Conservation (phyloP, 2,888 invertebrate species). For the Drosophila stalkeri region DNA sequence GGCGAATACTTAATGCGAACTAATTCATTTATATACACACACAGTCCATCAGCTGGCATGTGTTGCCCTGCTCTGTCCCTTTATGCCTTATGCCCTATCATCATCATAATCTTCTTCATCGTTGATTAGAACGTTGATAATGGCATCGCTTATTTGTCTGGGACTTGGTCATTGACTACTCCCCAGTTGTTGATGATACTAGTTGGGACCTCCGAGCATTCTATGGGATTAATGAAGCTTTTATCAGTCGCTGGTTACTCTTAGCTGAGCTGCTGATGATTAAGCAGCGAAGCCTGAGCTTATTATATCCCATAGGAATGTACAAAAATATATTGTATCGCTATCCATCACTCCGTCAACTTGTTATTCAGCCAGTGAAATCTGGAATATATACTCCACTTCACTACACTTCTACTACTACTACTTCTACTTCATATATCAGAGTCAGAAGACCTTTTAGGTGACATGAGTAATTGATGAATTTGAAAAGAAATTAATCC, state of each 20-base stretch:
- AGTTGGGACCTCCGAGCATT: conserved; percentile 44
- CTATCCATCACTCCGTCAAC: background rate
- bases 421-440: background rate
- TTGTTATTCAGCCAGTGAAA: background rate
- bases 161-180: conserved; percentile 27
- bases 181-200: conserved; percentile 49
- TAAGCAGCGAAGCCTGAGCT: background rate
- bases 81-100: conserved; percentile 27
- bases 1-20: conserved; percentile 77
- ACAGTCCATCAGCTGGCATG: conserved; percentile 36
- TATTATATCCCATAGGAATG: background rate
- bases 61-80: conserved; percentile 11
- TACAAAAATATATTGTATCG: background rate
- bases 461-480: background rate
- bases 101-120: conserved; percentile 45
- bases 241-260: conserved; percentile 25
- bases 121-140: conserved; percentile 63
- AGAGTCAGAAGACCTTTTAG: no score
- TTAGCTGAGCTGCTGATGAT: conserved; percentile 5
- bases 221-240: conserved; percentile 67
- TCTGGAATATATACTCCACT: background rate
- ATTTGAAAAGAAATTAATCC: background rate
- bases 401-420: no score
- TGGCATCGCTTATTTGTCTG: conserved; percentile 44
- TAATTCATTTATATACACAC: conserved; percentile 72